Conservation (phyloP, 2,888 invertebrate genomes). For the Conchocele bisecta region DNA sequence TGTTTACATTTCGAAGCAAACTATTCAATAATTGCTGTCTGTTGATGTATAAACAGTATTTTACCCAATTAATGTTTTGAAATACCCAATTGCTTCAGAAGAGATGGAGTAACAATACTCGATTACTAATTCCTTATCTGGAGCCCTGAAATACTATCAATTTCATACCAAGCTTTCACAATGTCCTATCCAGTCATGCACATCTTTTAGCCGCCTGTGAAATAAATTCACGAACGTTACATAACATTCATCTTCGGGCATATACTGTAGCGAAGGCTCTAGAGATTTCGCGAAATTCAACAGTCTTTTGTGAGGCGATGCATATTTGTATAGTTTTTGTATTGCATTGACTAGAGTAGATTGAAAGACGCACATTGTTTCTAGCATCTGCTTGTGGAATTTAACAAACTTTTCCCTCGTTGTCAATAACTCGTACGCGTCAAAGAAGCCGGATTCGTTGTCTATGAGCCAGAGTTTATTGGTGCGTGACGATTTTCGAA, state of each 20-base stretch:
- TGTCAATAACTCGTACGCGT: conserved; percentile 80
- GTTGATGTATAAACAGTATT: too few species aligned
- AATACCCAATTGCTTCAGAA: too few species aligned
- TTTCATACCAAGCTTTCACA: too few species aligned
- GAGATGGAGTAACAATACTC: too few species aligned
- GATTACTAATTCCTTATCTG: too few species aligned
- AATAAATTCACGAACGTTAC: too few species aligned
- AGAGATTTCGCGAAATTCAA: conserved; percentile 60
- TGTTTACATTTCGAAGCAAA: too few species aligned
- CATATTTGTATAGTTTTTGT: conserved; percentile 41
- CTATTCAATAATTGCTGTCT: too few species aligned
- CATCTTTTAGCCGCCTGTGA: too few species aligned
- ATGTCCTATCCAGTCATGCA: too few species aligned
- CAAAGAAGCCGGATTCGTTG: conserved; percentile 83
- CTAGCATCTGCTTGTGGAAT: conserved; percentile 79
- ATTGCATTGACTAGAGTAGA: conserved; percentile 68
- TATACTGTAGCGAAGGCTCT: conserved; percentile 59
- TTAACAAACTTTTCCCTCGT: conserved; percentile 71
- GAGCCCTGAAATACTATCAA: too few species aligned
- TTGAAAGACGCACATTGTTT: conserved; percentile 80
- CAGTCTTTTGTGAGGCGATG: conserved; percentile 61
- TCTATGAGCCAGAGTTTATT: conserved; percentile 82
- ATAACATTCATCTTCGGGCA: conserved; percentile 60
- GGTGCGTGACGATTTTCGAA: conserved; percentile 74
- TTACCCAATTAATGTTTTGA: too few species aligned